Percentiles rank a stretch among this genome's conserved stretches.
Evolutionary conservation across 1,140 invertebrate species (phyloP).

Genomic region (Panulirus ornatus): DNA sequence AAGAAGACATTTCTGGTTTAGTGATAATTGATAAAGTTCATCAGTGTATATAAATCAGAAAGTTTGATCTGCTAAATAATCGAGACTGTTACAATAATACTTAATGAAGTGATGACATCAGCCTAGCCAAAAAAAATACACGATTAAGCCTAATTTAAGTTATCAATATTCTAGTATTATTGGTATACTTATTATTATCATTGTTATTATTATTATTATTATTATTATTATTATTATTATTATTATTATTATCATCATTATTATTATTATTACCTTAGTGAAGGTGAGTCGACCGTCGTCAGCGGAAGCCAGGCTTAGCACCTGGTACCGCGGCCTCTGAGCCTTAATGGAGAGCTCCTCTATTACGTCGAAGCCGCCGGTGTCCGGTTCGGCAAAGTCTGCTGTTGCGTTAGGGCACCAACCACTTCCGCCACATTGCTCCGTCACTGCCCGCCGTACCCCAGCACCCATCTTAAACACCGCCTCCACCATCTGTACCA

Average conservation of each 20-base stretch:
- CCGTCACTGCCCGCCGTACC: constrained; percentile 39
- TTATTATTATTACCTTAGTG: background rate
- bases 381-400: background rate
- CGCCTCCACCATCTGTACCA: constrained; percentile 58
- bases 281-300: constrained; percentile 18
- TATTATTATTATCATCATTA: background rate
- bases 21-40: too few species aligned
- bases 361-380: constrained; percentile 55
- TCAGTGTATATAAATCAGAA: too few species aligned
- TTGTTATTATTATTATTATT: too few species aligned
- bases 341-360: constrained; percentile 63
- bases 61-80: too few species aligned
- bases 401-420: constrained; percentile 49
- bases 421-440: constrained; percentile 34
- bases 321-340: constrained; percentile 52
- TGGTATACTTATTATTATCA: too few species aligned
- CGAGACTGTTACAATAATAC: too few species aligned
- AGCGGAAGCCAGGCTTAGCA: constrained; percentile 15
- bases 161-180: too few species aligned
- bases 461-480: constrained; percentile 38
- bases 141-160: too few species aligned
- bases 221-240: background rate
- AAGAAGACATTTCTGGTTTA: too few species aligned
- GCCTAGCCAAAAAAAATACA: too few species aligned
- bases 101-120: too few species aligned